Base-by-base conservation (phyloP, 2,888 invertebrate species). In the Acronicta alni region DNA sequence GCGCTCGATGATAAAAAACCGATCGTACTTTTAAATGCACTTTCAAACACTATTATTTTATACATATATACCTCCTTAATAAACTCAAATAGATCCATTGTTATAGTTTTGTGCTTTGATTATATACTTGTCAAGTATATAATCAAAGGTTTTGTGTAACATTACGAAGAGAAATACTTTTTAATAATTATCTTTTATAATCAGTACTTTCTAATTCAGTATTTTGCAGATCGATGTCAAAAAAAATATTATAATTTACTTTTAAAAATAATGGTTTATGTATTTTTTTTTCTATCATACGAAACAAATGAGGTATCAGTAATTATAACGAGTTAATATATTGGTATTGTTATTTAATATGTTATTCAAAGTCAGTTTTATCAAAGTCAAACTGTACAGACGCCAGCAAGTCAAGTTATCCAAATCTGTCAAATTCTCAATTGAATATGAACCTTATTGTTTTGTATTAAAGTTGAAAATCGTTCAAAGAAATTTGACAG, bases 11-110 rank as follows among this genome's bases (percentile, higher is more conserved):
- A 59, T 63, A 76, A 76, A 72, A 76, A 72, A 57, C 6, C 17
- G 32, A 57, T 60, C 15, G 37, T 41, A 37, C 35, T 43, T 53
- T 61, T 61, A 16, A 63, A 56, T 73, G 74, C 77, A 73, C 69
- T 73, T 73, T 68, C 69, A 44, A 58, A 60, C 48, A 16, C 39
- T 41, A 39, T 38, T 42, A 12, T 35, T 16, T 12, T 35, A 10
- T 30, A 30, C 26, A 2, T 26, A 26, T 10, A 2, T 12, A 0
- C 26, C 37, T 10, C 7, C 17, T 49, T 70, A 43, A 52, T 62
- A 18, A 47, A 42, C 12, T 23, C 3, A 32, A 8, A 1, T 18
- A 12, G 30, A 38, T 9, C 23, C 23, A 35, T 38, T 58, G 39
- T 35, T 45, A 16, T 6, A 14, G 14, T 18, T 39, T 32, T n/a